These are phyloP conservation scores for Danaus melanippus DNA, from an alignment of 1,140 invertebrate species.

Conservation along the genomic window DNA sequence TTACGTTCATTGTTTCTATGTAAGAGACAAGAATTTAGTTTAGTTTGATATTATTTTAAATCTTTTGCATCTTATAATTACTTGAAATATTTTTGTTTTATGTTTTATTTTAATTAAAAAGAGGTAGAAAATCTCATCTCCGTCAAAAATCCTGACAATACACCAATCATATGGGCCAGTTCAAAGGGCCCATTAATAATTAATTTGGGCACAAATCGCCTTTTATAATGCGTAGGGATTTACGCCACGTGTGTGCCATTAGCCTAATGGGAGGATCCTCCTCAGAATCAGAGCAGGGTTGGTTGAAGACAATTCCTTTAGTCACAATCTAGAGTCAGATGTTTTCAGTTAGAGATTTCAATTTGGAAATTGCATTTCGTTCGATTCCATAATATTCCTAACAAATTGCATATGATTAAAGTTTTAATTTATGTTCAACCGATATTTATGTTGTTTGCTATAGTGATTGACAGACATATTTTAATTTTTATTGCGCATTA, in stretches of 20 bases:
- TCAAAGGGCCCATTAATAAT: conserved; percentile 55
- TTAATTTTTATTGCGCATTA: conserved; percentile 27
- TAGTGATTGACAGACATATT: conserved; percentile 13
- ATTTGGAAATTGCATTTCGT: too few relatives aligned
- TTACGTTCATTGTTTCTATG: conserved; percentile 4
- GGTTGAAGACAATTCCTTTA: too few relatives aligned
- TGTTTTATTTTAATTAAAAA: background rate
- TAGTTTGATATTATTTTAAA: background rate
- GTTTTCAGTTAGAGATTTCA: background rate
- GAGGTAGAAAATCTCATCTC: background rate
- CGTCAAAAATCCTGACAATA: conserved; percentile 37
- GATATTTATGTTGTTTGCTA: too few relatives aligned
- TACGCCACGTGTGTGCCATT: conserved; percentile 53
- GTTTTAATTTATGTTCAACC: too few relatives aligned
- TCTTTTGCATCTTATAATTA: too few relatives aligned
- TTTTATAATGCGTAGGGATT: conserved; percentile 50
- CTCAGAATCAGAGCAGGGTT: conserved; percentile 5
- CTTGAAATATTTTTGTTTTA: background rate
- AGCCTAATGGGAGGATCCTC: conserved; percentile 47
- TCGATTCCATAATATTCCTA: too few relatives aligned
- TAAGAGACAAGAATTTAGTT: conserved; percentile 3
- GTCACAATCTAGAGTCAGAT: too few relatives aligned
- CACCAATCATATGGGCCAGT: conserved; percentile 43
- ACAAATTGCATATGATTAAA: too few relatives aligned
- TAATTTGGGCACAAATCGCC: conserved; percentile 54